Base-by-base conservation (phyloP, 2,113 vertebrate species). In the Hepsetus odoe region DNA sequence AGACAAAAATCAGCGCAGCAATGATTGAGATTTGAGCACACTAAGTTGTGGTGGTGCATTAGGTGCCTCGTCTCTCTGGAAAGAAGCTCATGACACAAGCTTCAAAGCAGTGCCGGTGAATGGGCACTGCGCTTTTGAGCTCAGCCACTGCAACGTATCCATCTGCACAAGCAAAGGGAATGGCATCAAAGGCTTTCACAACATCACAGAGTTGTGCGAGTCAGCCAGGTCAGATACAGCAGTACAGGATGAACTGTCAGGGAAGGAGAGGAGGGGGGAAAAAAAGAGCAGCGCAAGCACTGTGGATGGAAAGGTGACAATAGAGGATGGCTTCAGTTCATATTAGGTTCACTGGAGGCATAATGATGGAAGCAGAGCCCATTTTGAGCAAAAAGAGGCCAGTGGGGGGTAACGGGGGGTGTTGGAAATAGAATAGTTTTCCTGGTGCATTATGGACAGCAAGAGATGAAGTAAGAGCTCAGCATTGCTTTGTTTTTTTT, bases 101-200 rank as follows among this genome's bases (percentile, higher is more conserved):
- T 80, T 83, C 77, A 80, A 83, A 83, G 82, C 33, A 40, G 32
- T 30, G 5, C 13, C 28, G 33, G 40, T 83, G n/a, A 74, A 76
- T 33, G 20, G 53, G 62, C 46, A 66, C 44, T 22, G 28, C 44
- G 44, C 42, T 71, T 33, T 79, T 59, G 53, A 74, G 62, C 35
- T 42, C 70, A 30, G 46, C 24, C 51, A 59, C 69, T 59, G 44
- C 16, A 59, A 22, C 49, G 61, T 42, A 64, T 70, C 67, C 69
- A 69, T 58, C 64, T 68, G 55, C 42, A 62, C 20, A 42, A 46
- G 16, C 26, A 70, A 61, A 56, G 42, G 46, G 20, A 71, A 51
- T n/a, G 28, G 35, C n/a, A 62, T 78, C 53, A 73, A 82, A 77
- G 69, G 70, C 13, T 76, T 65, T 22, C 8, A 3, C 44, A 46